Evolutionary conservation across 2,888 invertebrate species (phyloP), one percentile per base, ranked within the genome.

Genomic region (Cremastinae sp.): DNA sequence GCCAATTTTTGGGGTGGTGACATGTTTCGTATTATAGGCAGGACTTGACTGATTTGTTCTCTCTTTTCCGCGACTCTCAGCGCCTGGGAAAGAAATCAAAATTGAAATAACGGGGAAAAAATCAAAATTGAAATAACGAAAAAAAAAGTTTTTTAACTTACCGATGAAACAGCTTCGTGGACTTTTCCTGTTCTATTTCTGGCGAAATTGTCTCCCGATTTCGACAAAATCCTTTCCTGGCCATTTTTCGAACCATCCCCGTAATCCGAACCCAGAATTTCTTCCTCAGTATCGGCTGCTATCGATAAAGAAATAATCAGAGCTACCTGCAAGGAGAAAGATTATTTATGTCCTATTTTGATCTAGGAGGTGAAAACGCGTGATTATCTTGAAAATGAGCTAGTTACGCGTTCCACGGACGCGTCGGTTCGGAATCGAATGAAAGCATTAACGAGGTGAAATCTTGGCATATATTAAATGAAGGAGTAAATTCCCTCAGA

Each of bases 21-120:
- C 90, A 94, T 91, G 1, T 92, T 92, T 56, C 93, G 91, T 79
- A 94, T 90, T 79, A 94, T 93, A 47, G 94, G 94, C 88, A 94
- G 89, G 20, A 93, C 91, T 87, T 93, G 92, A 0, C 92, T 92
- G 69, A 94, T 92, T 84, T 92, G 92, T 75, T 92, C 92, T 14
- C 92, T 91, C 55, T 93, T 91, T 39, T 92, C 92, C 58, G 92
- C 92, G 82, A 91, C 90, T 78, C 92, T 92, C 85, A 94, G 86
- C 0, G 93, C 93, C 80, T 91, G 71, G 16, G 55, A 35, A 53
- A 61, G 43, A 16, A 53, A 28, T 7, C 22, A 41, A 1, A 22
- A 20, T n/a, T n/a, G 9, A 37, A 47, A 35, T 62, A 51, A 62
- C 49, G 37, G 8, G 14, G 8, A 58, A 16, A 39, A 58, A 7